These are phyloP conservation scores for Loriculus beryllinus DNA, from an alignment of 2,797 vertebrate genomes.

Conservation along the genomic window DNA sequence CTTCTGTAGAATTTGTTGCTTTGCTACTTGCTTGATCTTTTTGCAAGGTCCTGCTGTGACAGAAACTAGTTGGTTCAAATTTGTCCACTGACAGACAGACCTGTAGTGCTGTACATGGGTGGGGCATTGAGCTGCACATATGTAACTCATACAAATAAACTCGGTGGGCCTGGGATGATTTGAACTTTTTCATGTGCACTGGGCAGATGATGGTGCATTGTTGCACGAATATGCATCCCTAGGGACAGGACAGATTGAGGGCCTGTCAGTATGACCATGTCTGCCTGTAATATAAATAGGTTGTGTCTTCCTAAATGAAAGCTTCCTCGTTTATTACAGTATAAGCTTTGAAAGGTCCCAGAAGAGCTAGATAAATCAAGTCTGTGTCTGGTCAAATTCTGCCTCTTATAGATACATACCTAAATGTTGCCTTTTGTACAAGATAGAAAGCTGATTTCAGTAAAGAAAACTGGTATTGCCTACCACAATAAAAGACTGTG, in stretches of 20 bases:
- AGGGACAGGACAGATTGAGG: not conserved
- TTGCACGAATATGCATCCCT: not conserved
- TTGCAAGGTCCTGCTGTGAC: not conserved
- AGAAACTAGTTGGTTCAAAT: fast-evolving
- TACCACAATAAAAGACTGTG: not conserved
- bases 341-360: not conserved
- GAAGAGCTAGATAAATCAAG: not conserved
- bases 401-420: not conserved
- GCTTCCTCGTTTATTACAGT: not conserved
- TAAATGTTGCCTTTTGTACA: not conserved
- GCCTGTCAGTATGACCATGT: not conserved
- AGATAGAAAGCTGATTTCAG: not conserved
- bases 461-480: not conserved
- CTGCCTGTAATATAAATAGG: not conserved
- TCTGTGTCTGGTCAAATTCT: not conserved
- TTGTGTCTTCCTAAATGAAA: not conserved
- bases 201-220: not conserved
- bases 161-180: not conserved
- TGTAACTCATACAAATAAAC: not conserved
- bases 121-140: not conserved
- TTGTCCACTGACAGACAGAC: not conserved
- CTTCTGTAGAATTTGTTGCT: not conserved
- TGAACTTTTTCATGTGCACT: not conserved
- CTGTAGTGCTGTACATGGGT: not conserved
- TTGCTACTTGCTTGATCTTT: not conserved